Evolutionary conservation across 1,140 invertebrate genomes (phyloP).

Genomic region (Gryon sp.): DNA sequence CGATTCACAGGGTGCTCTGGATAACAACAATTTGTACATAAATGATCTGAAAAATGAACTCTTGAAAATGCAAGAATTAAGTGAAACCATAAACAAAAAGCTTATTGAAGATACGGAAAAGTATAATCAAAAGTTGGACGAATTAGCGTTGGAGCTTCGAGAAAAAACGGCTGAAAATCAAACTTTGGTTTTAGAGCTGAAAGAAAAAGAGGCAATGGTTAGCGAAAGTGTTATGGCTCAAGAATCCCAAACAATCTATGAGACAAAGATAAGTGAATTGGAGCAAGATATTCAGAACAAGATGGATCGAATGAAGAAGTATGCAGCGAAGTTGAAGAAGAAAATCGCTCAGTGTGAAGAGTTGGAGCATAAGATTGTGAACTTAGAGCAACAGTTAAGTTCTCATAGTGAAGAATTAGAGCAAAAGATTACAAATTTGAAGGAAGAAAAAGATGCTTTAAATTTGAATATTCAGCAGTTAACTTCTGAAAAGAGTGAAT

Average conservation of each 20-base stretch:
- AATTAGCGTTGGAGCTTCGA: slow-evolving; percentile 67
- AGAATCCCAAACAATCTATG: slow-evolving; percentile 60
- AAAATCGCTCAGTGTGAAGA: slow-evolving; percentile 83
- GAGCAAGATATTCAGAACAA: slow-evolving; percentile 69
- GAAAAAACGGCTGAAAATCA: slow-evolving; percentile 63
- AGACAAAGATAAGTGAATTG: slow-evolving; percentile 66
- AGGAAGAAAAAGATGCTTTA: too few relatives aligned
- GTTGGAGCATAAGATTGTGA: slow-evolving; percentile 79
- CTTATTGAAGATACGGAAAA: slow-evolving; percentile 68
- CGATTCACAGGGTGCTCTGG: slow-evolving; percentile 66
- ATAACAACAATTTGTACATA: slow-evolving; percentile 70
- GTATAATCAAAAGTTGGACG: slow-evolving; percentile 66
- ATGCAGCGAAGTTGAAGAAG: slow-evolving; percentile 87
- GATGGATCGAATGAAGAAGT: slow-evolving; percentile 87
- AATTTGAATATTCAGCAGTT: too few relatives aligned
- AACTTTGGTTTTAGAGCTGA: slow-evolving; percentile 60
- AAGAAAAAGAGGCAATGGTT: slow-evolving; percentile 62
- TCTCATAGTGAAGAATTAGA: too few relatives aligned
- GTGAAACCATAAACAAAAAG: slow-evolving; percentile 77
- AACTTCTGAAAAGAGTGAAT: too few relatives aligned
- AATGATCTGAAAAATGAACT: slow-evolving; percentile 75
- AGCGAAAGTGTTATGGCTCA: slow-evolving; percentile 58
- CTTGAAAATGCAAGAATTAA: slow-evolving; percentile 73
- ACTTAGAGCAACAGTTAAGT: slow-evolving; percentile 70
- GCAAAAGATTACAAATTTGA: too few relatives aligned